Evolutionary conservation across 2,797 vertebrate genomes (phyloP), one percentile per base, ranked within the genome.

Genomic region (Enteromius viviparus): DNA sequence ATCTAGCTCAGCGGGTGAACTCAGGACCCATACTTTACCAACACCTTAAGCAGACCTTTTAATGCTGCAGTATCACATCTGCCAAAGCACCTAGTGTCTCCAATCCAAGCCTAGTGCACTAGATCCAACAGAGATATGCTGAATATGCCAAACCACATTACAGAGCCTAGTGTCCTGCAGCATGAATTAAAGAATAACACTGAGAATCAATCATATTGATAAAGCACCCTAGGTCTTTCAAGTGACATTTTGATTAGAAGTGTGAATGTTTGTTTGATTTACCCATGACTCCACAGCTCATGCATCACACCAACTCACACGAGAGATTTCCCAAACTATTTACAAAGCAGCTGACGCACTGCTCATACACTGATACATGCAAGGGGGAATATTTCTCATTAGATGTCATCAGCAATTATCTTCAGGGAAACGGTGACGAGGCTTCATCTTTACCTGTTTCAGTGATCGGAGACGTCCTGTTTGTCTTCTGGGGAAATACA

Each of bases 391-490:
- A 14, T 42, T 83, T 62, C 42, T 10, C 23, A 32, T 40, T 12
- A 47, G n/a, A 29, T 58, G 78, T 11, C n/a, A 29, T 34, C 45
- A 37, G 32, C 55, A 58, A 6, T 4, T 3, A 15, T 26, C 40
- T 42, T 10, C 51, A 11, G 23, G 82, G 90, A 65, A 60, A 55
- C 9, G 77, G 23, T 88, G 77, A 89, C 90, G 91, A 93, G 66
- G 40, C 21, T 51, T 64, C 51, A 74, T 26, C 9, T 91, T 88
- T 76, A 89, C 85, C 60, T 82, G 49, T 19, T 65, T 68, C n/a
- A 32, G 19, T 32, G 21, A 11, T 40, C 12, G 10, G 21, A 51
- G 34, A 29, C 4, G 19, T 76, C 51, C 17, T 40, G 23, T 21
- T 82, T 19, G 71, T 82, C 80, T 83, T 76, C 60, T 45, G 45